A percentile compares a stretch with the other conserved stretches of the same genome.
Evolutionary conservation across 1,140 invertebrate genomes (phyloP).

Genomic region (Colletes latitarsis): DNA sequence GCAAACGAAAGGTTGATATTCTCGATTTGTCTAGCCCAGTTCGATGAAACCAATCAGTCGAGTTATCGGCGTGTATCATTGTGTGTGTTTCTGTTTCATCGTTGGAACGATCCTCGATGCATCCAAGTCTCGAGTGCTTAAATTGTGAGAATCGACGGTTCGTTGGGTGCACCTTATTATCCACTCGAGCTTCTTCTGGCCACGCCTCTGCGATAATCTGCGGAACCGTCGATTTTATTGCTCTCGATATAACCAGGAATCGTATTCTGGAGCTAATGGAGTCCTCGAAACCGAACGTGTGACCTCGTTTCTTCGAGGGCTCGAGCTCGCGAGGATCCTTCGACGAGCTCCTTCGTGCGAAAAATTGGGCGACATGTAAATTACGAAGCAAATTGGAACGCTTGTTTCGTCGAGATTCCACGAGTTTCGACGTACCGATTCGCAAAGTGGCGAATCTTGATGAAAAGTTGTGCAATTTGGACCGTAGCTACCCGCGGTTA

Average conservation of each 20-base stretch:
- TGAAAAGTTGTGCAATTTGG: no score
- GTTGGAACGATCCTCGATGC: background rate
- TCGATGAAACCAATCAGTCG: no score
- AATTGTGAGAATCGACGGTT: slow-evolving; percentile 5
- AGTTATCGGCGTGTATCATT: no score
- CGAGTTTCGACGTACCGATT: background rate
- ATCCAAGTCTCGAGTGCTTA: background rate
- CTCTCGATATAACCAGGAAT: background rate
- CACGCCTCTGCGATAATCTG: slow-evolving; percentile 20
- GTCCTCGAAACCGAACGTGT: slow-evolving; percentile 21
- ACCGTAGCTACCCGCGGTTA: no score
- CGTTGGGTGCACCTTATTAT: background rate
- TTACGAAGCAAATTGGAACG: background rate
- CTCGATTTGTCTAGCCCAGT: no score
- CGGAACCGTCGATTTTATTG: slow-evolving; percentile 19
- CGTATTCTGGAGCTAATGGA: slow-evolving; percentile 21
- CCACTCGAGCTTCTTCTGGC: background rate
- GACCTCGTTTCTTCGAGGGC: background rate
- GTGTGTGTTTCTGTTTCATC: no score
- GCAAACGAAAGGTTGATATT: no score
- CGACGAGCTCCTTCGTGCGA: no score
- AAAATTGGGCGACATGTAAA: background rate
- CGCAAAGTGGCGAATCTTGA: no score
- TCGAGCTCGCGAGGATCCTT: background rate
- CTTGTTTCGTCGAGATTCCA: background rate